Evolutionary conservation across 2,113 vertebrate species (phyloP).

Genomic region (Apaloderma vittatum): DNA sequence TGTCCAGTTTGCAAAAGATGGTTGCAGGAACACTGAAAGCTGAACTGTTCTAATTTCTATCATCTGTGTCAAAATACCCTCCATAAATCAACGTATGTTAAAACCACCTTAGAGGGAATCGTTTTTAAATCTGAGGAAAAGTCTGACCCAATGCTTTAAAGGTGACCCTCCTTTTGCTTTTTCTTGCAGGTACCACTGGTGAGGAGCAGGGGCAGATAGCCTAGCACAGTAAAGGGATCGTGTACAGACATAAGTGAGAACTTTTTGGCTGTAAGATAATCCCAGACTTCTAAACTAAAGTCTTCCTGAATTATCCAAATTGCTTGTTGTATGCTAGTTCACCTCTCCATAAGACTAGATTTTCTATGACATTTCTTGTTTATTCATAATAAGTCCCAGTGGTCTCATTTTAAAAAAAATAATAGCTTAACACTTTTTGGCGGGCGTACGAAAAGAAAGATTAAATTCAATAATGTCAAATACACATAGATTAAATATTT

Average conservation of each 20-base stretch:
- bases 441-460: not conserved
- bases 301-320: not conserved
- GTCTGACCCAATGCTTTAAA: not conserved
- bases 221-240: not conserved
- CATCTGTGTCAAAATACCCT: not conserved
- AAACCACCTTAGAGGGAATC: accelerated
- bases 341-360: not conserved
- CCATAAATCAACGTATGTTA: not conserved
- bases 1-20: not conserved
- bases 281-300: not conserved
- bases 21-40: not conserved
- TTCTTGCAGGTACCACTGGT: not conserved
- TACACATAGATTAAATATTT: no score
- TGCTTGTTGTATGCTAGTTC: not conserved
- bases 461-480: not conserved
- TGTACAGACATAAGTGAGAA: not conserved
- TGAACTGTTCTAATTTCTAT: not conserved
- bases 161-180: not conserved
- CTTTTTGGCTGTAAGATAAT: not conserved
- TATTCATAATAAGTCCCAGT: not conserved
- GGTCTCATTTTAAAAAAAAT: not conserved
- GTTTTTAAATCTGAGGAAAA: not conserved
- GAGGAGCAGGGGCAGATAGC: accelerated
- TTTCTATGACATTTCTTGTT: not conserved
- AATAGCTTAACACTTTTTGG: accelerated